These are phyloP conservation scores for Sipha maydis DNA, from an alignment of 2,888 invertebrate genomes.

Conservation along the genomic window DNA sequence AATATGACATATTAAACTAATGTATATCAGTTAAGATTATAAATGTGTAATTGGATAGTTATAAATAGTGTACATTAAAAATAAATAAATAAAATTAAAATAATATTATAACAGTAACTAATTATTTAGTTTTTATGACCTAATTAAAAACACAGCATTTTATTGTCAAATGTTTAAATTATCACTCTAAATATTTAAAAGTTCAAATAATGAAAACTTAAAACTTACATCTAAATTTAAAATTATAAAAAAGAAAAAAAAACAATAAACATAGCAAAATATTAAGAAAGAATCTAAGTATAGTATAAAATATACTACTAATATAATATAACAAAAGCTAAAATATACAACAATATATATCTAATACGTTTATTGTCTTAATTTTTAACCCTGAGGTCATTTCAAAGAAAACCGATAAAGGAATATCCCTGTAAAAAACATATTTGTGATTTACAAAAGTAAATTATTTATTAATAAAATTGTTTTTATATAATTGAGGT, in stretches of 20 bases:
- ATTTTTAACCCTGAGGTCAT: slow-evolving; percentile 44
- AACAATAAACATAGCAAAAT: neutral
- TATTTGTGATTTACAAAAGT: neutral
- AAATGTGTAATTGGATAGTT: neutral
- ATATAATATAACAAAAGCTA: slow-evolving; percentile 7
- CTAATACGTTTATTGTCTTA: slow-evolving; percentile 13
- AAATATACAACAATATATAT: neutral
- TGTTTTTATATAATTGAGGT: neutral
- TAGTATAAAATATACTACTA: neutral
- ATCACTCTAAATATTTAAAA: slow-evolving; percentile 9
- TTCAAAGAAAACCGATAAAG: slow-evolving; percentile 3
- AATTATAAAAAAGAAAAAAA: slow-evolving; percentile 1
- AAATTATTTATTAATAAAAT: slow-evolving; percentile 2
- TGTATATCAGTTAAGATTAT: neutral
- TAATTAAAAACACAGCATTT: slow-evolving; percentile 42
- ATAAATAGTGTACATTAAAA: neutral
- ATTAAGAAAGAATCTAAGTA: neutral
- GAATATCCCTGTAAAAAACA: slow-evolving; percentile 18
- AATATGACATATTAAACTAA: neutral
- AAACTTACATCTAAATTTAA: neutral
- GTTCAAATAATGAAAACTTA: neutral
- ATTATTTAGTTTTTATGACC: neutral
- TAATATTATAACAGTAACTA: neutral
- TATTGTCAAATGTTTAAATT: slow-evolving; percentile 44
- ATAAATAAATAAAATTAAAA: neutral